phyloP scores from a whole-genome alignment of 2,113 vertebrate species.

The Crotophaga sulcirostris region DNA sequence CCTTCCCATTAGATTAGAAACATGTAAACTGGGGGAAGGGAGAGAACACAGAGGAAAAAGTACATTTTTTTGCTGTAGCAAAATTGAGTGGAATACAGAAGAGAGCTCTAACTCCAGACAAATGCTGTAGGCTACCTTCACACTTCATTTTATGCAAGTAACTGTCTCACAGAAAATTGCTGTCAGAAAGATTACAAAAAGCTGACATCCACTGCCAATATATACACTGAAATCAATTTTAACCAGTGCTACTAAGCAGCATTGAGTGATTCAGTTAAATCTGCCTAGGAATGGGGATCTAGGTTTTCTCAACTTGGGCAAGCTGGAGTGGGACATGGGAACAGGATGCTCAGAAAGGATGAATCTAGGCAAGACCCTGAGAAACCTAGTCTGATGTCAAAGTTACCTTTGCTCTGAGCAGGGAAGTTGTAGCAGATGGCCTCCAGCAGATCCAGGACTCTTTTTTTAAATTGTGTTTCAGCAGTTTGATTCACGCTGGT shows the following conservation, averaged over 20 bases:
- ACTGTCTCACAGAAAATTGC: background rate
- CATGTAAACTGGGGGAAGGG: background rate
- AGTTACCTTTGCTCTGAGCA: background rate
- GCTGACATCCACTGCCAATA: background rate
- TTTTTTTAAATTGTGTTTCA: background rate
- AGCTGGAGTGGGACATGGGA: background rate
- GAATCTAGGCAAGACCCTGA: background rate
- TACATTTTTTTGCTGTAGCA: background rate
- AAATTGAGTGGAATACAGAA: background rate
- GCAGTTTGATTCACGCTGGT: background rate
- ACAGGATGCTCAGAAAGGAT: background rate
- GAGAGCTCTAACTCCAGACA: background rate
- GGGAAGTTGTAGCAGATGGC: background rate
- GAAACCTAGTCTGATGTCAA: background rate
- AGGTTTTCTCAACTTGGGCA: background rate
- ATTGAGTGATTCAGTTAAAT: background rate
- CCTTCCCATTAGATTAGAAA: background rate
- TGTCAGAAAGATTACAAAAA: background rate
- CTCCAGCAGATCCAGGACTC: background rate
- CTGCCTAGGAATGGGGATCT: background rate
- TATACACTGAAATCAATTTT: background rate
- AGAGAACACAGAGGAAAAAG: background rate
- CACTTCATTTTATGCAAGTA: background rate
- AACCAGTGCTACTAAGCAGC: background rate
- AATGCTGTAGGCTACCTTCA: background rate